Percentiles rank a stretch among this genome's conserved stretches.
Evolutionary conservation across 2,113 vertebrate species (phyloP).

Genomic region (Hylia prasina): DNA sequence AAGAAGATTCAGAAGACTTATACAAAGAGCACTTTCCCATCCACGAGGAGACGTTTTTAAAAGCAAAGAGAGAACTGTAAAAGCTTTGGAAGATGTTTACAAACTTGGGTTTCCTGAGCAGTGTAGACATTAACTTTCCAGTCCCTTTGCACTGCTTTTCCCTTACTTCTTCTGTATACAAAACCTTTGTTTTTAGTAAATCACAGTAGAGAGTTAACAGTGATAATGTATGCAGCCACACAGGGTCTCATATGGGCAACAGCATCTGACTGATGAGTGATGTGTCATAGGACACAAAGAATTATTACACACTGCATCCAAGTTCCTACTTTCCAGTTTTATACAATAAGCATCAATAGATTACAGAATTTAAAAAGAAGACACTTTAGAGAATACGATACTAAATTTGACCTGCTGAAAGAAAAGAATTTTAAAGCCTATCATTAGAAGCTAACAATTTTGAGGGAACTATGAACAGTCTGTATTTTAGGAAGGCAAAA

Average conservation of each 20-base stretch:
- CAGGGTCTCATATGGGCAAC: not conserved
- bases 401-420: not conserved
- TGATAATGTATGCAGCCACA: not conserved
- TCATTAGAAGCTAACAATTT: not conserved
- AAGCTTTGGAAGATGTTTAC: not conserved
- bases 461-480: not conserved
- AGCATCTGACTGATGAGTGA: not conserved
- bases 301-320: not conserved
- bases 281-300: not conserved
- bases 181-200: not conserved
- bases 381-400: not conserved
- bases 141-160: not conserved
- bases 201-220: fast-evolving
- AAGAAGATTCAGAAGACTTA: not conserved
- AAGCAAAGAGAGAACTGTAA: not conserved
- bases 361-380: not conserved
- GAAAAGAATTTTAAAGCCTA: not conserved
- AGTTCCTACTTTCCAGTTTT: not conserved
- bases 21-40: fast-evolving
- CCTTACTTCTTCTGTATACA: not conserved
- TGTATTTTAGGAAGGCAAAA: not conserved
- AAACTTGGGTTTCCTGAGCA: not conserved
- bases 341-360: not conserved
- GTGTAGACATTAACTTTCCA: not conserved
- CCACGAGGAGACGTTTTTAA: not conserved